These are phyloP conservation scores for Cataglyphis cursor DNA, from an alignment of 2,888 invertebrate genomes.

Conservation along the genomic window DNA sequence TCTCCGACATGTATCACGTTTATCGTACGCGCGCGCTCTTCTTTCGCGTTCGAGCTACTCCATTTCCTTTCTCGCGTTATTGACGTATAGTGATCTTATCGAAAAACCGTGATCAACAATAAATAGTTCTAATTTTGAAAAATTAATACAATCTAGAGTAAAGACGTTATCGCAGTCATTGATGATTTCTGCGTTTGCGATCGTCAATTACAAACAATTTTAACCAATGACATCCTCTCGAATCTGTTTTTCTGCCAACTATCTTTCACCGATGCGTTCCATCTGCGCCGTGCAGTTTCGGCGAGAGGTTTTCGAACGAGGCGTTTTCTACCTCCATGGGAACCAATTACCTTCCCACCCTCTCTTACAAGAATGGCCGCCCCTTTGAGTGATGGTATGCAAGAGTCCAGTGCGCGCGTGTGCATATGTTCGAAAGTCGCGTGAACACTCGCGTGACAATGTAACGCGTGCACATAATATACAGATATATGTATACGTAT, in stretches of 20 bases:
- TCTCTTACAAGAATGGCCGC: constrained; percentile 73
- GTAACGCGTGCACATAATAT: constrained; percentile 11
- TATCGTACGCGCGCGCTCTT: constrained; percentile 61
- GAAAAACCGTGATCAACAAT: background rate
- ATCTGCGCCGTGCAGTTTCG: constrained; percentile 64
- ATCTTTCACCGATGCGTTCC: constrained; percentile 34
- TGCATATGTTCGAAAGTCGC: constrained; percentile 45
- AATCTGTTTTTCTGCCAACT: constrained; percentile 15
- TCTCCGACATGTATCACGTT: constrained; percentile 72
- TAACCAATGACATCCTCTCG: background rate
- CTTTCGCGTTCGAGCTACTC: constrained; percentile 24
- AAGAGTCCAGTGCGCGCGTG: constrained; percentile 59
- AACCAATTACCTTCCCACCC: constrained; percentile 87
- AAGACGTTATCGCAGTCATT: background rate
- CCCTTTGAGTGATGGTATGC: constrained; percentile 75
- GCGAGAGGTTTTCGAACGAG: constrained; percentile 71
- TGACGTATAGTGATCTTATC: background rate
- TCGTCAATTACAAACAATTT: constrained; percentile 1
- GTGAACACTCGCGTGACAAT: constrained; percentile 38
- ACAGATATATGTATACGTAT: background rate
- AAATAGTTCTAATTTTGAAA: background rate
- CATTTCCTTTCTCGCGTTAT: constrained; percentile 50
- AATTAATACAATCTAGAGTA: background rate
- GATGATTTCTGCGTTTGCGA: constrained; percentile 13
- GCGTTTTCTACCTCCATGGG: constrained; percentile 86